Percentiles rank a stretch among this genome's conserved stretches.
Conservation (phyloP, 2,888 invertebrate species). For the Sarcophaga carnaria region DNA sequence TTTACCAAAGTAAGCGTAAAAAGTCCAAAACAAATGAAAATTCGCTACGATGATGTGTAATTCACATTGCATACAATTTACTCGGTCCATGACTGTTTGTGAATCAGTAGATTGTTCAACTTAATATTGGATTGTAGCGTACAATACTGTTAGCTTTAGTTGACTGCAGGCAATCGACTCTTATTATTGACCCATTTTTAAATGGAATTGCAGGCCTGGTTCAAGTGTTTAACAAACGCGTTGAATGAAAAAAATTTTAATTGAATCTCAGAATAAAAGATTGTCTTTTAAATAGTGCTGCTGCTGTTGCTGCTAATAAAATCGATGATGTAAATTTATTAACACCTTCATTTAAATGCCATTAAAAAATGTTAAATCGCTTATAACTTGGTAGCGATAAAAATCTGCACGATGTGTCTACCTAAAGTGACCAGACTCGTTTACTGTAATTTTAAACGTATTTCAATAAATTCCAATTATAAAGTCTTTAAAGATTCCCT, state of each 20-base stretch:
- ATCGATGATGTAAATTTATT: constrained; percentile 79
- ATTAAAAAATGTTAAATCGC: constrained; percentile 34
- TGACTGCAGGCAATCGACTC: not conserved
- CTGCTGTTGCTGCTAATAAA: constrained; percentile 74
- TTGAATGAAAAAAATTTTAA: constrained; percentile 67
- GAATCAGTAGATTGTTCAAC: too few relatives aligned
- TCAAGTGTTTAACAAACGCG: constrained; percentile 15
- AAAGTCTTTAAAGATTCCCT: too few relatives aligned
- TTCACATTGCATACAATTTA: too few relatives aligned
- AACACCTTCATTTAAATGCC: constrained; percentile 71
- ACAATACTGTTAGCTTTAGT: too few relatives aligned
- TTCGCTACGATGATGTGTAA: too few relatives aligned
- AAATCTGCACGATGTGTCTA: not conserved
- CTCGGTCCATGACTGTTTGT: too few relatives aligned
- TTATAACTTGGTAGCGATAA: constrained; percentile 2
- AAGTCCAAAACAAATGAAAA: too few relatives aligned
- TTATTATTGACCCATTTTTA: constrained; percentile 22
- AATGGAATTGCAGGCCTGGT: constrained; percentile 30
- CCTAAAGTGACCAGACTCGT: constrained; percentile 37
- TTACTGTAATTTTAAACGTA: too few relatives aligned
- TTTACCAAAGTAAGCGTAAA: too few relatives aligned
- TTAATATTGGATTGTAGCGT: too few relatives aligned
- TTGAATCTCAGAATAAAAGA: constrained; percentile 64
- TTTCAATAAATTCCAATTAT: too few relatives aligned
- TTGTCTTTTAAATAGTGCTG: constrained; percentile 30